Evolutionary conservation across 2,113 vertebrate genomes (phyloP), one percentile per base, ranked within the genome.

Genomic region (Sterrhoptilus dennistouni): DNA sequence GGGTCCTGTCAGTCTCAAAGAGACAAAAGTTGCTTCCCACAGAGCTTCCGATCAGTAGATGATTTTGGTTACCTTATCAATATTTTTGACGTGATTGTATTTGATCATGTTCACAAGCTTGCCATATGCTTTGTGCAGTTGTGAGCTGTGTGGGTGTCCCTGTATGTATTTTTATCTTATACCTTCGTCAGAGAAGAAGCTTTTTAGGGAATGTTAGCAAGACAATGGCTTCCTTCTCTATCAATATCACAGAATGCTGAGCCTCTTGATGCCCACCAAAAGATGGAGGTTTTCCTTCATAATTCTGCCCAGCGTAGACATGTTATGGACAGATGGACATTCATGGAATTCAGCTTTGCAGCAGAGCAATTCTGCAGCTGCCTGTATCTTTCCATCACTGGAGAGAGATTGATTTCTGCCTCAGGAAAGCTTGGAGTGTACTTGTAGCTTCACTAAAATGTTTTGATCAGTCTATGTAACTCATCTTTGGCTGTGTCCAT

Each of bases 341-440:
- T 13, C 21, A 6, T 36, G 80, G 79, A 53, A 92, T 77, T 63
- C 40, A 74, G 56, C 27, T 52, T 72, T 65, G 91, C 65, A 66
- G 71, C 64, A 63, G 59, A 33, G 66, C 19, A 29, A 12, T 93
- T 69, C 83, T 90, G 54, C 69, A 44, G 66, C 64, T 85, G 74
- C 17, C 71, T 95, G 57, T 42, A 35, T 72, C 71, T 92, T 96
- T 88, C 91, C 42, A 40, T 93, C 71, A 21, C 81, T 79, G 90
- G 66, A 88, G 74, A 82, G 86, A 85, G 78, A 96, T 87, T 56
- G 74, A 84, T 95, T 96, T 91, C 82, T 96, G 89, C 96, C 82
- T 84, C 61, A 45, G 95, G 94, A 95, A 87, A 90, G 80, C 95
- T 77, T 87, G 68, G 83, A 83, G 71, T 63, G 28, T 92, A 76